Base-by-base conservation (phyloP, 2,113 vertebrate genomes). In the Asarcornis scutulata region DNA sequence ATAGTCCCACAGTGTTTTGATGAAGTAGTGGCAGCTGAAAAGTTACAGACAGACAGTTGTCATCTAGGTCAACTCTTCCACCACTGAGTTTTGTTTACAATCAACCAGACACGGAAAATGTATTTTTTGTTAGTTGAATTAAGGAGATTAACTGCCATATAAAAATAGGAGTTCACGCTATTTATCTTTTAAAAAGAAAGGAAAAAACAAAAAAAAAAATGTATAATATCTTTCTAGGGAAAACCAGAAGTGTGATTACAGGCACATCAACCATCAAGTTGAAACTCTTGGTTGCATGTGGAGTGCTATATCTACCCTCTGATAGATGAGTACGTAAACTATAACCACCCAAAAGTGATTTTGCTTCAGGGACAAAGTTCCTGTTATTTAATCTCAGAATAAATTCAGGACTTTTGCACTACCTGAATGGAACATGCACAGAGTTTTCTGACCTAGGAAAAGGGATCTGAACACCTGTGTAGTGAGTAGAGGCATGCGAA, bases 1-100 rank as follows among this genome's bases (percentile, higher is more conserved):
- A 84, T 15, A 79, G 77, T 26, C 42, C 48, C 52, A 48, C 78
- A 86, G 73, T 80, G 85, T 66, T 95, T 87, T 94, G 73, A 87
- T 67, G 76, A 88, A 94, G 55, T 13, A 66, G 42, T 73, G 50
- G 31, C 66, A 86, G 34, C 16, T 76, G 58, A 91, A 53, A 40
- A 81, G 42, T 63, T 78, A 75, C 56, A 89, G 62, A 69, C 38
- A 95, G 56, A 81, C n/a, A 62, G 38, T 42, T 94, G 40, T 86
- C 74, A 56, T 68, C 29, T 72, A 67, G 69, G 84, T 83, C 27
- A 71, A 48, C 20, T 69, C 12, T 85, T 93, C 62, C 36, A 82
- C 17, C 32, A 26, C 4, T 21, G 21, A 52, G 21, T 56, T 56
- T 36, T 94, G 25, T 52, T 74, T 78, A 34, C n/a, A 29, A 88